A percentile compares a stretch with the other conserved stretches of the same genome.
These are phyloP conservation scores for Melanogrammus aeglefinus DNA, from an alignment of 2,797 vertebrate species.

Conservation along the genomic window DNA sequence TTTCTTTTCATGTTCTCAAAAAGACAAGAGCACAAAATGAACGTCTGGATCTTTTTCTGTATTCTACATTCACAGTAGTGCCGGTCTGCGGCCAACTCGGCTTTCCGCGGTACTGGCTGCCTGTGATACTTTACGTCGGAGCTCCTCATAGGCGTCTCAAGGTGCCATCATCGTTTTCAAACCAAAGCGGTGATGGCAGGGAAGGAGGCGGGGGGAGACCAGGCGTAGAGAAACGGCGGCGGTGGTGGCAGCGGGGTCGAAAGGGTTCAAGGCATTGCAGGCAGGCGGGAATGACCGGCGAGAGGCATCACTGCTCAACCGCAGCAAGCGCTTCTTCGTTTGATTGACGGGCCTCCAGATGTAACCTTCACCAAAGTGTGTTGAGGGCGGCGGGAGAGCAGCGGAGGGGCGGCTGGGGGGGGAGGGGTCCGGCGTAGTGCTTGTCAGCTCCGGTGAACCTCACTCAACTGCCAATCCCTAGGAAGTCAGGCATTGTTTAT, in stretches of 20 bases:
- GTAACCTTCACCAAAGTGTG: conserved; percentile 70
- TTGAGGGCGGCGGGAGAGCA: conserved; percentile 53
- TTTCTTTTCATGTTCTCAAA: neutral
- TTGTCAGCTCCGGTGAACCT: conserved; percentile 68
- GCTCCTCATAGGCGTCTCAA: conserved; percentile 26
- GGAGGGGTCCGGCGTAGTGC: conserved; percentile 35
- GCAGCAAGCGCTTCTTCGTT: conserved; percentile 62
- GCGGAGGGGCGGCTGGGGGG: conserved; percentile 45
- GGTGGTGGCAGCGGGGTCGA: neutral
- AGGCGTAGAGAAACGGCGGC: conserved; percentile 22
- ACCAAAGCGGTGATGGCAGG: conserved; percentile 28
- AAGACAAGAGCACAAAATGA: neutral
- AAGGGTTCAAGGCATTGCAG: neutral
- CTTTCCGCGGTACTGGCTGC: neutral
- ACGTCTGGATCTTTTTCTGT: neutral
- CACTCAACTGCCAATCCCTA: conserved; percentile 62
- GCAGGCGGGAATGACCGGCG: conserved; percentile 28
- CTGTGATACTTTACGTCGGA: conserved; percentile 32
- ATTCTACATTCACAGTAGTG: too few species aligned
- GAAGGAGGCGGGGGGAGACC: neutral
- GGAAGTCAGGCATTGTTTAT: conserved; percentile 27
- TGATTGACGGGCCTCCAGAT: conserved; percentile 70
- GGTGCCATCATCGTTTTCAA: conserved; percentile 52
- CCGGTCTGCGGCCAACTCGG: neutral
- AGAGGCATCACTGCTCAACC: conserved; percentile 58